Evolutionary conservation across 2,888 invertebrate genomes (phyloP), one percentile per base, ranked within the genome.

Genomic region (Lepidochrysops patricia): DNA sequence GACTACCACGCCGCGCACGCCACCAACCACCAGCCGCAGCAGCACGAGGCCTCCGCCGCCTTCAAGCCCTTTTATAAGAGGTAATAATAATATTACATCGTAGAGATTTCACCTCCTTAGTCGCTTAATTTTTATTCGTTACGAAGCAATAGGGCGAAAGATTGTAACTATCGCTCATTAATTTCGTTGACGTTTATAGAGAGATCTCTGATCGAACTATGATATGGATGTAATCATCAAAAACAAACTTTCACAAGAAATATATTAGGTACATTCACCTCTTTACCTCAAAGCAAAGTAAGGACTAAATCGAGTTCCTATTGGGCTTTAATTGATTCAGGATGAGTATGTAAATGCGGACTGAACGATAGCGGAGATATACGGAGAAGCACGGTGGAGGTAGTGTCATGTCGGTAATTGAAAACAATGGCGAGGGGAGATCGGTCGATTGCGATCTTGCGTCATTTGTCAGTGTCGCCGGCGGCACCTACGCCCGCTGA

Each of bases 11-110:
- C 89, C 70, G 90, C 90, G 61, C 91, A 91, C 66, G 86, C 90
- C 62, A 79, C 82, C 63, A 84, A 79, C 75, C 82, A 80, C 70
- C 89, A 84, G 72, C 89, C 84, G 66, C 88, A 89, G 68, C 89
- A 89, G 66, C 88, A 90, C 72, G 91, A 91, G 72, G 90, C 84
- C 68, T 84, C 87, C 62, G 92, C 95, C 60, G 95, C 95, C 75
- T 96, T 96, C 85, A 96, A 96, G 85, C 96, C 96, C 66, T 95
- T 96, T 84, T 96, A 96, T 84, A 97, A 96, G 91, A 96, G 96
- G 96, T 96, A 80, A n/a, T n/a, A n/a, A n/a, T n/a, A 90, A 88
- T 32, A 54, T 49, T n/a, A 23, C 48, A 1, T 23, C 43, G n/a
- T n/a, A n/a, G n/a, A n/a, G n/a, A 34, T 34, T 32, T 9, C 4